These are phyloP conservation scores for Pristionchus mayeri DNA, from an alignment of 2,888 invertebrate species.

Conservation along the genomic window DNA sequence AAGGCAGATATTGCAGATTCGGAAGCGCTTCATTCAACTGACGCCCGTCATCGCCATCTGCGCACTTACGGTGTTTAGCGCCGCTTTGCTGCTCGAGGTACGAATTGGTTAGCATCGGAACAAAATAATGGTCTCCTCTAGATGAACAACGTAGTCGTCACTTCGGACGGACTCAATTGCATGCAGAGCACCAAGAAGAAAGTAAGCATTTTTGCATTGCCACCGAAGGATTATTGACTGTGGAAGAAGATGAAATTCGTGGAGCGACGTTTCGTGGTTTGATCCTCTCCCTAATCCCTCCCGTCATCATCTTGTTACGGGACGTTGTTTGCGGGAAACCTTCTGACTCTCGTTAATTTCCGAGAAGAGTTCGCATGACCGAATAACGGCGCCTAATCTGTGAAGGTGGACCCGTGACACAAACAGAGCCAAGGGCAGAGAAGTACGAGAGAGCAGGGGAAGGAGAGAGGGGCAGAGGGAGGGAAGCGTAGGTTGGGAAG, in stretches of 20 bases:
- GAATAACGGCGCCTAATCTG: conserved; percentile 23
- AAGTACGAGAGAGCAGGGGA: neutral
- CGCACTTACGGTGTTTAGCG: conserved; percentile 61
- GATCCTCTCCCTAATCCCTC: neutral
- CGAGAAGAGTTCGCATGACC: conserved; percentile 18
- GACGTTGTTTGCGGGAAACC: neutral
- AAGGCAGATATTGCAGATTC: conserved; percentile 58
- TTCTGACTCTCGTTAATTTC: conserved; percentile 24
- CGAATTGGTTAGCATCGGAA: conserved; percentile 32
- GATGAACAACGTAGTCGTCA: conserved; percentile 59
- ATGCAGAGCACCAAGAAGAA: conserved; percentile 51
- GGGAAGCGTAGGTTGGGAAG: neutral
- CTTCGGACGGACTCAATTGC: conserved; percentile 66
- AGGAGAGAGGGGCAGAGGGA: neutral
- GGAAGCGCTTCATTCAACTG: conserved; percentile 68
- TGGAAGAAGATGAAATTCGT: no score
- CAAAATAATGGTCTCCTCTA: conserved; percentile 44
- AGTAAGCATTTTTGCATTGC: neutral
- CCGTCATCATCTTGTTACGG: conserved; percentile 6
- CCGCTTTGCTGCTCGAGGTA: conserved; percentile 64
- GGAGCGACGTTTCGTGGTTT: neutral
- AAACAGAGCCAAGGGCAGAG: neutral
- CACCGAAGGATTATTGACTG: no score
- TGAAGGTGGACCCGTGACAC: neutral
- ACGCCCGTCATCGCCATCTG: conserved; percentile 70